Evolutionary conservation across 2,797 vertebrate species (phyloP).

Genomic region (Neopelma chrysocephalum): DNA sequence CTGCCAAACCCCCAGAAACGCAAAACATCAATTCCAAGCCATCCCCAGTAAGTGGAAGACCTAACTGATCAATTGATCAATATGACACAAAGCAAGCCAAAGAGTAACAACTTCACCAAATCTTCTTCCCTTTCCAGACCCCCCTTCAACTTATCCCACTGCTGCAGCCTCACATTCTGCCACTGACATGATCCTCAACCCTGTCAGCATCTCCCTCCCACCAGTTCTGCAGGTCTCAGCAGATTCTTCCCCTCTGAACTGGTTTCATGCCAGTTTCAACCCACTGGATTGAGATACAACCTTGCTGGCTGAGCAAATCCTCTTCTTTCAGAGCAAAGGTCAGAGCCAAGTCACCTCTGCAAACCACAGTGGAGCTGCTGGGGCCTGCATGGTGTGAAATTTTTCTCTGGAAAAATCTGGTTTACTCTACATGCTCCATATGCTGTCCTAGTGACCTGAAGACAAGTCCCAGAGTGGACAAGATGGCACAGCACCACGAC

Average conservation of each 20-base stretch:
- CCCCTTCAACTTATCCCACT: fast-evolving
- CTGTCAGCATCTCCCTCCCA: not conserved
- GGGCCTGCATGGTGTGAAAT: fast-evolving
- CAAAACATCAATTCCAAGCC: not conserved
- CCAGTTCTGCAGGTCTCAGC: not conserved
- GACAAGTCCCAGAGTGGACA: not conserved
- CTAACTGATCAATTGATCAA: not conserved
- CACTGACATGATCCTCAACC: not conserved
- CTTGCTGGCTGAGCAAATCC: not conserved
- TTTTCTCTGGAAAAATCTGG: not conserved
- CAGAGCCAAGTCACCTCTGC: not conserved
- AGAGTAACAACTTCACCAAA: not conserved
- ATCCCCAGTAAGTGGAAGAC: not conserved
- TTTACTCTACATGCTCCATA: not conserved
- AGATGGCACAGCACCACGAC: not conserved
- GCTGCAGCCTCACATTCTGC: not conserved
- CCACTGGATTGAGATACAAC: fast-evolving
- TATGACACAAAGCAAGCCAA: not conserved
- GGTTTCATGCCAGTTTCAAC: not conserved
- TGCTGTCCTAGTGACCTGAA: not conserved
- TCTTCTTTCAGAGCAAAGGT: not conserved
- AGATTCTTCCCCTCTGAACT: not conserved
- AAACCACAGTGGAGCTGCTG: not conserved
- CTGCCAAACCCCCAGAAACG: not conserved
- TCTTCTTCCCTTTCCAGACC: not conserved